A percentile compares a stretch with the other conserved stretches of the same genome.
These are phyloP conservation scores for Nyctereutes procyonoides DNA, from an alignment of 2,113 vertebrate species.

Conservation along the genomic window DNA sequence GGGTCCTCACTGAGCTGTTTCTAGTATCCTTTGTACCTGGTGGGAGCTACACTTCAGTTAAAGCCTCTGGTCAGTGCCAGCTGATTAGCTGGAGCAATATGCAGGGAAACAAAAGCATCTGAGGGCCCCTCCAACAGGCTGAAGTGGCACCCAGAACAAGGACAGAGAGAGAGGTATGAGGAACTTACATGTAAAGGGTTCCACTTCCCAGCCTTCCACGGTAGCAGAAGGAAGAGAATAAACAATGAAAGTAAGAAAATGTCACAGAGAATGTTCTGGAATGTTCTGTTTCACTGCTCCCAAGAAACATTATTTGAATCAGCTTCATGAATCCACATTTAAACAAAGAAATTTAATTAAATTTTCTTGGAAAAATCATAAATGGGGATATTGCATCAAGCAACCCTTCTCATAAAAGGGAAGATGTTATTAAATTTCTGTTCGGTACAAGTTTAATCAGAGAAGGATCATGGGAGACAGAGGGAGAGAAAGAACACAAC, in stretches of 20 bases:
- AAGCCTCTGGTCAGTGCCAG: not conserved
- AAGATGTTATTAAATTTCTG: conserved; percentile 50
- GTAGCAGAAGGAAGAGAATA: conserved; percentile 87
- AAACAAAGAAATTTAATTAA: conserved; percentile 27
- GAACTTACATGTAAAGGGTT: conserved; percentile 98
- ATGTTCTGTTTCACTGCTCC: conserved; percentile 65
- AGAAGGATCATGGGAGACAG: conserved; percentile 27
- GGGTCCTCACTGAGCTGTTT: not conserved
- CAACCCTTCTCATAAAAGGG: not conserved
- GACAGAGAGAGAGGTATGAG: not conserved
- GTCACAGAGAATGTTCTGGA: conserved; percentile 69
- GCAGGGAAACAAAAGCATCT: not conserved
- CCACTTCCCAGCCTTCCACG: conserved; percentile 96
- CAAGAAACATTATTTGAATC: not conserved
- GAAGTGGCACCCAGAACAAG: not conserved
- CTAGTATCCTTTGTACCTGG: not conserved
- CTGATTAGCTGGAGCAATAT: not conserved
- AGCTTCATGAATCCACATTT: not conserved
- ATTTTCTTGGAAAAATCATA: conserved; percentile 54
- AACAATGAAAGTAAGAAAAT: conserved; percentile 85
- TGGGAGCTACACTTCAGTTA: not conserved
- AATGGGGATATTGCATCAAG: not conserved
- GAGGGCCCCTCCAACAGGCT: not conserved
- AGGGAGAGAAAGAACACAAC: not conserved
- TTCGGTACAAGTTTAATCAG: not conserved